Evolutionary conservation across 2,113 vertebrate species (phyloP), one percentile per base, ranked within the genome.

Genomic region (Pygoscelis adeliae): DNA sequence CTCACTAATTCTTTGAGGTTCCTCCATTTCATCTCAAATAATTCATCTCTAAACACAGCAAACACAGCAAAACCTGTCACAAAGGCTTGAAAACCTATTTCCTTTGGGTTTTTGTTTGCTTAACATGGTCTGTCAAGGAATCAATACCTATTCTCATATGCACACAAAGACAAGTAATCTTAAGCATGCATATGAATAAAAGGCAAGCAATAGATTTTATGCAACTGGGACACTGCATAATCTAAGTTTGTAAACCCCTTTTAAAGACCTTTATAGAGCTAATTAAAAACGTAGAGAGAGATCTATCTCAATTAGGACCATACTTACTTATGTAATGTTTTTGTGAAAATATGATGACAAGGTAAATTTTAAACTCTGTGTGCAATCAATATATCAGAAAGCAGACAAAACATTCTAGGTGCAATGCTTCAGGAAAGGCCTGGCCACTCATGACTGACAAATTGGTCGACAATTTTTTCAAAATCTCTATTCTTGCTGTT

Each of bases 51-150:
- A 89, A 94, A 95, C 61, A 91, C 12, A 81, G 71, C 42, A 80
- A 93, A 95, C 44, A 62, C 53, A 93, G 61, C 47, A 94, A 85
- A 96, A 82, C 6, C 52, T 63, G 69, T 76, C 97, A 87, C 44
- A 89, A 83, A 82, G 66, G n/a, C 89, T 89, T 46, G 77, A 87
- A 94, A 96, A 96, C 47, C 95, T 91, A 95, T 85, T 96, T 94
- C 96, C 91, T 91, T 79, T 56, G 93, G 84, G 81, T 11, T 94
- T 97, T 93, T 94, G 65, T 91, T 95, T 96, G 91, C 69, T 91
- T 87, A 95, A 81, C 42, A 10, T 36, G 52, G 83, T 74, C 70
- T 94, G 81, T 82, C 61, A 91, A 96, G 70, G 87, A 96, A 96
- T 95, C 97, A 94, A 97, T 96, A 96, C 25, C 87, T 76, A 69